Base-by-base conservation (phyloP, 1,140 invertebrate species). In the Lasioglossum baleicum region DNA sequence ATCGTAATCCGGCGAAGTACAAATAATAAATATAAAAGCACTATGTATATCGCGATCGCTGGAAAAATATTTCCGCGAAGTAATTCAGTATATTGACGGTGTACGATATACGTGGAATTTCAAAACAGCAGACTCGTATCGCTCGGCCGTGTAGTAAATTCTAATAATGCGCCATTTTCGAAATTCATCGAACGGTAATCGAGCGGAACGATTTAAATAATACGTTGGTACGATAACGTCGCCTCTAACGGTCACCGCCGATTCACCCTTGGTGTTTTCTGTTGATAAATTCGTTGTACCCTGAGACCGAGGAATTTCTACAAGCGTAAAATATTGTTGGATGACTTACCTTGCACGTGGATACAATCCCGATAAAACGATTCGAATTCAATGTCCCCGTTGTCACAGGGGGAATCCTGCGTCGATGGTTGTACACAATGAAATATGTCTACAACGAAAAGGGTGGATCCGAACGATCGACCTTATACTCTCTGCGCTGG, bases 281-380 rank as follows among this genome's bases (percentile, higher is more conserved):
- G 2, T 11, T 11, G 13, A 48, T 11, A 48, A 48, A 11, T 44
- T 11, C 42, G 15, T 0, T n/a, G 17, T 26, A 64, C 20, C 42
- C 20, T 10, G 0, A 35, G 7, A 26, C 0, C 6, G 8, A 0
- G 0, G 15, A 66, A 65, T 40, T n/a, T 17, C 10, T 35, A n/a
- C 40, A 17, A 26, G 40, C 51, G 1, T 44, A 2, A 67, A 26
- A 26, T 22, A 60, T n/a, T 15, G 17, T 17, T 4, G 11, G 26
- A 42, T 42, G 26, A 67, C 72, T 51, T 48, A 80, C 78, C 72
- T 80, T 53, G 15, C 44, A 75, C 78, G 56, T 80, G 64, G 64
- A 75, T 80, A 80, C 66, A 80, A 80, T 80, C 78, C 78, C 68
- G 64, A 58, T 20, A 68, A 26, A 74, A n/a, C 17, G 7, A 56